A percentile compares a stretch with the other conserved stretches of the same genome.
These are phyloP conservation scores for Ictidomys tridecemlineatus DNA, from an alignment of 2,113 vertebrate species.

Conservation along the genomic window DNA sequence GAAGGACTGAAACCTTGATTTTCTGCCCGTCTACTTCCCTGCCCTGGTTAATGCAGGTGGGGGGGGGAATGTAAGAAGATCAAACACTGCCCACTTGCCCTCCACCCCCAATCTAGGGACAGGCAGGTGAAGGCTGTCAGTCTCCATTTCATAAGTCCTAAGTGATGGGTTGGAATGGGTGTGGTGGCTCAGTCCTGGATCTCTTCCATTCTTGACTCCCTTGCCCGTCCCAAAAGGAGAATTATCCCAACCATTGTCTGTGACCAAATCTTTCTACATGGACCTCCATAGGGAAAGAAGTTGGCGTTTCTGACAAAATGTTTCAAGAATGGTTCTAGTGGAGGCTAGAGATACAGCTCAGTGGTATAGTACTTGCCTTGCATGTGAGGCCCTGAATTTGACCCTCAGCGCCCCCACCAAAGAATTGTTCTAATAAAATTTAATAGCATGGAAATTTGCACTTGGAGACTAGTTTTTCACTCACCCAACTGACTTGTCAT, in stretches of 20 bases:
- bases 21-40: background rate
- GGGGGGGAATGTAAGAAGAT: background rate
- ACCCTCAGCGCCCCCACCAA: too few species aligned
- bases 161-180: too few species aligned
- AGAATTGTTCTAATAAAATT: slow-evolving; percentile 6
- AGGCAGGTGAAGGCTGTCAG: background rate
- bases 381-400: too few species aligned
- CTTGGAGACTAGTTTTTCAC: background rate
- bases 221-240: background rate
- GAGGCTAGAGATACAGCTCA: too few species aligned
- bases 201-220: background rate
- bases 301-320: background rate
- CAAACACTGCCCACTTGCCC: background rate
- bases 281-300: background rate
- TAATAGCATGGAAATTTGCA: background rate
- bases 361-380: too few species aligned
- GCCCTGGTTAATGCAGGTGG: background rate
- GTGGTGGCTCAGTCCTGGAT: background rate
- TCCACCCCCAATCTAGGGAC: background rate
- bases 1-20: background rate
- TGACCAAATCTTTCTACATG: background rate
- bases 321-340: background rate
- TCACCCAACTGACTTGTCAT: background rate
- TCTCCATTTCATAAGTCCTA: background rate
- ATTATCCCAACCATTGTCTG: background rate